Evolutionary conservation across 2,888 invertebrate species (phyloP), one percentile per base, ranked within the genome.

Genomic region (Rhorus exstirpatorius): DNA sequence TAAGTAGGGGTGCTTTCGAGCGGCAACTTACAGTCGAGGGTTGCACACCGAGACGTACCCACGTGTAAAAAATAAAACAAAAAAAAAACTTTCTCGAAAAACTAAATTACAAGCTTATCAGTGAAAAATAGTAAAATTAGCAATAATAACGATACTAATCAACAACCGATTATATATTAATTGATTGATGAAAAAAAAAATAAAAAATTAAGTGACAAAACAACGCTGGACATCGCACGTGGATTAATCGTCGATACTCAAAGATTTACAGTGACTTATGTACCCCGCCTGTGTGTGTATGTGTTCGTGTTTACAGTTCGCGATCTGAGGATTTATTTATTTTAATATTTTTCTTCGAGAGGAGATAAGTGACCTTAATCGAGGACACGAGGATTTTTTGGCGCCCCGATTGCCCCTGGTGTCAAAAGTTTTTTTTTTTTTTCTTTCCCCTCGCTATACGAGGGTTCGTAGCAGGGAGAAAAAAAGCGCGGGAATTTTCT

Each of bases 11-110:
- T 93, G 91, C 90, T 84, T 67, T 84, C 83, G 82, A 86, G 85
- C 83, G 87, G 84, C 90, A 88, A 91, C 90, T 91, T 92, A 91
- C 93, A 93, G 93, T 93, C 91, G 93, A 92, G 93, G 92, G 92
- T 92, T 91, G 91, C 79, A 89, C 91, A 85, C 85, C 80, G 71
- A 72, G 86, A 84, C 53, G 76, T 74, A 70, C 74, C 79, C 84
- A 78, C 79, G 74, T 61, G 58, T 19, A 10, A 24, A 55, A 49
- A n/a, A 24, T 14, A 12, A 24, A 24, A 10, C 24, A 53, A 21
- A 51, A n/a, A 1, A 3, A 41, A 44, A 63, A 0, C 21, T 0
- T 12, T 41, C 14, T 38, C 10, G 1, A 12, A 41, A 4, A 61
- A 55, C n/a, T 6, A 51, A 55, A 55, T 3, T 3, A 17, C 58